Evolutionary conservation across 2,113 vertebrate species (phyloP), one percentile per base, ranked within the genome.

Genomic region (Turdus rufiventris): DNA sequence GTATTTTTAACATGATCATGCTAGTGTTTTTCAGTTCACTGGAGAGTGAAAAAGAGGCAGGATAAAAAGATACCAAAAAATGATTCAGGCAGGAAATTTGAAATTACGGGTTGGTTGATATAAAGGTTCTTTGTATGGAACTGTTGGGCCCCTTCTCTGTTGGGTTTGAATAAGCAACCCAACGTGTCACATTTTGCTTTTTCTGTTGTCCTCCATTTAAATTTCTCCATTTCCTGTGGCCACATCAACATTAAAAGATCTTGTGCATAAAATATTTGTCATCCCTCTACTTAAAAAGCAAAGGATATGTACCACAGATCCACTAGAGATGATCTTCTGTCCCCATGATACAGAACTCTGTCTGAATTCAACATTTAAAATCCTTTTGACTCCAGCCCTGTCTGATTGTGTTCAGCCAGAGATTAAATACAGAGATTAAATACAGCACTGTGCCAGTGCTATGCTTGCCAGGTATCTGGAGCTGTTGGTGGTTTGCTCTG

Each of bases 31-130:
- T 75, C 72, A 65, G 82, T 60, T 74, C n/a, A 56, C 11, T 60
- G 48, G 53, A 54, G 31, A 93, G 26, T 61, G 68, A 75, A 65
- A 86, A 66, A 62, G 66, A 85, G 33, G 82, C 54, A 42, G 82
- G 79, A 93, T 73, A 89, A 68, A 94, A 94, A 90, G 72, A 84
- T 85, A 80, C 21, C 42, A 20, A 74, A 92, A 90, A 86, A 21
- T 81, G 9, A 86, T 85, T 84, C 61, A 93, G 10, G 16, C 72
- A 91, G 92, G 92, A 94, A 91, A 83, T 78, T n/a, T 78, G 78
- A 86, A 94, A 74, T 85, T 51, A 74, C 2, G 0, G 25, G 0
- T 80, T 85, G 33, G 40, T 88, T 75, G 88, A 83, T 65, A 77
- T 53, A 84, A 95, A 91, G 74, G 48, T 57, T 68, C 68, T 95